Base-by-base conservation (phyloP, 2,888 invertebrate genomes). In the Tiphia femorata region DNA sequence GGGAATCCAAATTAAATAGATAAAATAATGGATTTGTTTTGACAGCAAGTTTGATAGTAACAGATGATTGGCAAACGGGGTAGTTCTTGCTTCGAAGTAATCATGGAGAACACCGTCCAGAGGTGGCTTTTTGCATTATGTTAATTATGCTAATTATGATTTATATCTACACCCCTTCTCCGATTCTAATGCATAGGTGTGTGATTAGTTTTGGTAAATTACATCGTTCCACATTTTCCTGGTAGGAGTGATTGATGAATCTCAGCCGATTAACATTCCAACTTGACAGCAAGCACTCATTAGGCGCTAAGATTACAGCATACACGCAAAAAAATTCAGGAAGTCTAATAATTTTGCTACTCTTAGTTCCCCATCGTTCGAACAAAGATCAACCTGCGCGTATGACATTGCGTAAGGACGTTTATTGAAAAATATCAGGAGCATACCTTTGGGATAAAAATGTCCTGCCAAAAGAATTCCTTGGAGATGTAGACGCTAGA, bases 151-250 rank as follows among this genome's bases (percentile, higher is more conserved):
- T 52, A 54, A 58, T 68, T 65, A 68, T 62, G 67, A 62, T 62
- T 68, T 68, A 68, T 69, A 58, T 61, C 57, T 60, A 56, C 50
- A n/a, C 23, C 61, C 53, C 42, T 52, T 54, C 53, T 59, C 59
- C 57, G 43, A 49, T 62, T 63, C 50, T 56, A 65, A 65, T 43
- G 60, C 62, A 43, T 47, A 58, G 60, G 52, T 67, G 56, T 70
- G 65, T 67, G 71, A 70, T 70, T 70, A 65, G 71, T 70, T 70
- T 70, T 70, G 65, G 71, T 70, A 71, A 70, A 70, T 70, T 67
- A 67, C 69, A 66, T 70, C 70, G 68, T 70, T 70, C 70, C 63
- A 70, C 63, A 68, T 70, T 71, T 71, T 62, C 70, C 59, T 49
- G 47, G 65, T 25, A 25, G 38, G 19, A 54, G 47, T 70, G 70